Evolutionary conservation across 2,888 invertebrate species (phyloP).

Genomic region (Philopedon plagiatum): DNA sequence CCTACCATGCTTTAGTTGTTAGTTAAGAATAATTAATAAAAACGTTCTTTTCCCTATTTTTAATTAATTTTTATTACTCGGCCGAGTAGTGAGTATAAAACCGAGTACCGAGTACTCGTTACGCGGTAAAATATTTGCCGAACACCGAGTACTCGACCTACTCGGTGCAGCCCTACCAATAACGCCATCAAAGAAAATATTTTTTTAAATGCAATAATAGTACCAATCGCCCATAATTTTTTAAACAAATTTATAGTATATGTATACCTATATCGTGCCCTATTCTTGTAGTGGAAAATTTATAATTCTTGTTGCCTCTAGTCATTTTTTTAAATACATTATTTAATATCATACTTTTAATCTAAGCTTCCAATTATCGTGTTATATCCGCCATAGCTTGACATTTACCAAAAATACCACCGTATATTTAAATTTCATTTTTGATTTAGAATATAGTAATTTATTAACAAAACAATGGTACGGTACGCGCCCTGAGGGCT

Average conservation of each 20-base stretch:
- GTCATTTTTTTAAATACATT: conserved; percentile 1
- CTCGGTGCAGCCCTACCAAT: too few relatives aligned
- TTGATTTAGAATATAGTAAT: neutral
- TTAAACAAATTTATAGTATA: neutral
- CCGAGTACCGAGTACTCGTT: too few relatives aligned
- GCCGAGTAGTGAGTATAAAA: too few relatives aligned
- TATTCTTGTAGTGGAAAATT: neutral
- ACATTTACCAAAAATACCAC: conserved; percentile 8
- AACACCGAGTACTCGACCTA: too few relatives aligned
- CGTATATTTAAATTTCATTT: neutral
- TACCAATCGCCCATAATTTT: neutral
- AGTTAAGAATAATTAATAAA: too few relatives aligned
- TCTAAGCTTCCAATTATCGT: conserved; percentile 3
- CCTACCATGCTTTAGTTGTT: too few relatives aligned
- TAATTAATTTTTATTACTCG: too few relatives aligned
- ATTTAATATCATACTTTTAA: neutral
- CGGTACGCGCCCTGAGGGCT: neutral
- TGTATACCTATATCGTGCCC: neutral
- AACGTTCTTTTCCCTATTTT: too few relatives aligned
- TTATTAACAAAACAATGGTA: neutral
- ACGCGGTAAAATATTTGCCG: too few relatives aligned
- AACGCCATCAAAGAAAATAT: too few relatives aligned
- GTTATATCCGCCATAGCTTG: neutral
- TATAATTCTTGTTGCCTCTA: neutral
- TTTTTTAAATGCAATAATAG: too few relatives aligned